phyloP scores from a whole-genome alignment of 1,140 invertebrate genomes.

The Caenorhabditis remanei region DNA sequence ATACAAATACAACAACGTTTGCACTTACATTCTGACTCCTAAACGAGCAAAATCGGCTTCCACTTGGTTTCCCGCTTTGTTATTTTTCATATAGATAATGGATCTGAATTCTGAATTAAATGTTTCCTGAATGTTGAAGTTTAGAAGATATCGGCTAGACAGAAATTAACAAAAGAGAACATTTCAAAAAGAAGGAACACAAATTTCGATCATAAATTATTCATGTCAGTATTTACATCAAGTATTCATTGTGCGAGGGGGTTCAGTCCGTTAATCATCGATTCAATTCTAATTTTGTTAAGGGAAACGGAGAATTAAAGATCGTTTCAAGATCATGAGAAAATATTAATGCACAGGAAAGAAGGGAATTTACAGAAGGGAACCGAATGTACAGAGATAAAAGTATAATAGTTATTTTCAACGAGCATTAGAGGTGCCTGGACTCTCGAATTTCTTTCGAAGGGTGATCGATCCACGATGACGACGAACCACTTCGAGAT shows the following conservation, averaged over 20 bases:
- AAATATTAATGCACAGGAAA: neutral
- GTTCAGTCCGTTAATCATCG: neutral
- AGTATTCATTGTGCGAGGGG: neutral
- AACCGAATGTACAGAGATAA: neutral
- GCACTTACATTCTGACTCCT: conserved; percentile 57
- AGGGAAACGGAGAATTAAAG: neutral
- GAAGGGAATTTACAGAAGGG: neutral
- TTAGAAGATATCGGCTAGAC: neutral
- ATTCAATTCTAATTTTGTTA: neutral
- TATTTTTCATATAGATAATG: neutral
- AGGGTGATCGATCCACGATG: conserved; percentile 57
- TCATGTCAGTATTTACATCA: no score
- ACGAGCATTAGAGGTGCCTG: neutral
- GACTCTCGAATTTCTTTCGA: conserved; percentile 43
- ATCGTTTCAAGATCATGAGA: neutral
- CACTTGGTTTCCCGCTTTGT: conserved; percentile 12
- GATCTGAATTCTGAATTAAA: neutral
- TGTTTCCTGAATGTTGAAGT: neutral
- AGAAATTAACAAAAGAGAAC: neutral
- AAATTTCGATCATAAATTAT: no score
- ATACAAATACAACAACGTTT: neutral
- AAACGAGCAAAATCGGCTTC: conserved; percentile 59
- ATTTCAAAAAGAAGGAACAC: neutral
- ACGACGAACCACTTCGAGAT: conserved; percentile 58
- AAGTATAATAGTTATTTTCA: neutral